Percentiles rank a stretch among this genome's conserved stretches.
These are phyloP conservation scores for Tragulus kanchil DNA, from an alignment of 2,113 vertebrate genomes.

Conservation along the genomic window DNA sequence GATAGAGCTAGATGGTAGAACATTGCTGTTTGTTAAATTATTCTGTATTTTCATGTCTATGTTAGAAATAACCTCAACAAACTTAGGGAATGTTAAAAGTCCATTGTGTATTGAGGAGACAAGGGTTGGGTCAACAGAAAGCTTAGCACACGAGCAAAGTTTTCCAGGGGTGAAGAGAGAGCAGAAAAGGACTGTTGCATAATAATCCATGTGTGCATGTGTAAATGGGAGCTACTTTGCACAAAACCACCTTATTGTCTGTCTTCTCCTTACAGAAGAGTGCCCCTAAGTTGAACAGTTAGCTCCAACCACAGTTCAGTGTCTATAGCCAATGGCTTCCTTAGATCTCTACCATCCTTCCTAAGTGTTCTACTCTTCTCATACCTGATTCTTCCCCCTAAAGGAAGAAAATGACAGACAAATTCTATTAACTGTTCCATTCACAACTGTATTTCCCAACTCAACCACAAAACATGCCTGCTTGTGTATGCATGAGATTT, in stretches of 20 bases:
- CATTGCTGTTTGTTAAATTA: background rate
- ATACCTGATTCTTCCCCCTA: background rate
- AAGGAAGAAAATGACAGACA: background rate
- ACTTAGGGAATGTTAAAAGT: background rate
- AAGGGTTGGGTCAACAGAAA: background rate
- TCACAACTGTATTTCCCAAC: background rate
- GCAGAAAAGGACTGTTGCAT: background rate
- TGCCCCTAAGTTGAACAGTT: background rate
- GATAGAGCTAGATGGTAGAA: background rate
- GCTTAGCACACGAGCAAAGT: background rate
- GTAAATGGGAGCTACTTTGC: background rate
- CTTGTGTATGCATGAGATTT: background rate
- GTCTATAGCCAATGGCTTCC: background rate
- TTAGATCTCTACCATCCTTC: background rate
- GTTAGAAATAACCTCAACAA: conserved; percentile 7
- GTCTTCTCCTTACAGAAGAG: conserved; percentile 5
- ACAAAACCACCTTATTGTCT: background rate
- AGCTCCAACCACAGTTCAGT: background rate
- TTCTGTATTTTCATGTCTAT: background rate
- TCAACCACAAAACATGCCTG: background rate
- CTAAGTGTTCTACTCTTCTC: background rate
- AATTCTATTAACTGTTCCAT: background rate
- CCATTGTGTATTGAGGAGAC: background rate
- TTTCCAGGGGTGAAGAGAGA: background rate
- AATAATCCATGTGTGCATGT: background rate